Percentiles rank a stretch among this genome's conserved stretches.
Conservation (phyloP, 2,888 invertebrate species). For the Macrosiphum euphorbiae region DNA sequence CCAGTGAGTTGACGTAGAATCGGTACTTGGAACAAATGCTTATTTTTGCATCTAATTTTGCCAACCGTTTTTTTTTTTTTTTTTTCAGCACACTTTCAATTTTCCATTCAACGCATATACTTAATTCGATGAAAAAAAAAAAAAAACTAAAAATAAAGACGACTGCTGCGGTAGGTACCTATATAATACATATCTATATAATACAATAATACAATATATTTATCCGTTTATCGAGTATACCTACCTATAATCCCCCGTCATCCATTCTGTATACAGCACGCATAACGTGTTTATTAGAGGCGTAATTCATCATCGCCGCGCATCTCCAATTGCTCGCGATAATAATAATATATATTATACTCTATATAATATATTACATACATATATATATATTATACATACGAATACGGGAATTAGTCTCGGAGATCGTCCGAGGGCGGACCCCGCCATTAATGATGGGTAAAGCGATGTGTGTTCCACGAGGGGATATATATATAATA, state of each 20-base stretch:
- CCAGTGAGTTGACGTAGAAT: slow-evolving; percentile 42
- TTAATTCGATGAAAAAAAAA: slow-evolving; percentile 20
- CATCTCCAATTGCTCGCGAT: slow-evolving; percentile 36
- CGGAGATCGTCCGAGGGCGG: slow-evolving; percentile 57
- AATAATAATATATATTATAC: background rate
- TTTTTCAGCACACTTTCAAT: slow-evolving; percentile 34
- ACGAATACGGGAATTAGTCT: slow-evolving; percentile 49
- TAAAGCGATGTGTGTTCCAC: slow-evolving; percentile 33
- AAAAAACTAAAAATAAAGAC: background rate
- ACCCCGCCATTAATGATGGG: slow-evolving; percentile 41
- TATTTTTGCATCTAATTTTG: slow-evolving; percentile 57
- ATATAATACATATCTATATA: background rate
- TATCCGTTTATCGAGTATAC: slow-evolving; percentile 14
- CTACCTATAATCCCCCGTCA: background rate
- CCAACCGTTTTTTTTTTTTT: background rate
- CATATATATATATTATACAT: background rate
- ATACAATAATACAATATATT: background rate
- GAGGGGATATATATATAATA: background rate
- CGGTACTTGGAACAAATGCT: slow-evolving; percentile 29
- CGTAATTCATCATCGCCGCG: slow-evolving; percentile 53
- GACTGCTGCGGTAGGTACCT: background rate
- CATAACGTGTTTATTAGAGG: slow-evolving; percentile 60
- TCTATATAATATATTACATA: background rate
- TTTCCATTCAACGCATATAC: slow-evolving; percentile 41
- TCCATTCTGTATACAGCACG: background rate